phyloP scores from a whole-genome alignment of 2,113 vertebrate genomes.

The Struthio camelus region DNA sequence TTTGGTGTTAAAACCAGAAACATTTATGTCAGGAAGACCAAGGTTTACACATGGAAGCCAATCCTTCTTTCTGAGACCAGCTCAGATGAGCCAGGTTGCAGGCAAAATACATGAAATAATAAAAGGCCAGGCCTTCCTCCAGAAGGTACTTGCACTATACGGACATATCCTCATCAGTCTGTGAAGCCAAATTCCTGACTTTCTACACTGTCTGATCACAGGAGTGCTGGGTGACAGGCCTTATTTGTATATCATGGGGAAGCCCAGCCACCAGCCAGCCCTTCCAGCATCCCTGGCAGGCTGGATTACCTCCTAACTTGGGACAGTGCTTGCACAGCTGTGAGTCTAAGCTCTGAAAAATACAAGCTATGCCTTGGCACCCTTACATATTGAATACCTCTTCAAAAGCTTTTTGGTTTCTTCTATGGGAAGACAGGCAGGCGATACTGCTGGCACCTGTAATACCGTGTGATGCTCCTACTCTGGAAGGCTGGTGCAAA shows the following conservation, averaged over 20 bases:
- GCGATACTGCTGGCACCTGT: not conserved
- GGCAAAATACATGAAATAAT: not conserved
- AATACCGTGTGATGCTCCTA: not conserved
- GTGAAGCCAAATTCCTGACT: not conserved
- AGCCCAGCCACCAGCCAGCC: not conserved
- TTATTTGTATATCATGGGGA: not conserved
- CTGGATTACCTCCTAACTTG: not conserved
- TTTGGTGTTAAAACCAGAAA: not conserved
- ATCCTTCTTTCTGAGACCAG: not conserved
- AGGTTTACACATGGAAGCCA: not conserved
- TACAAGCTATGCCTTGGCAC: not conserved
- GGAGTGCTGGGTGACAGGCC: not conserved
- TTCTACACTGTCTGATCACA: not conserved
- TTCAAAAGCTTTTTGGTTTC: not conserved
- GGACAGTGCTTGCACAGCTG: not conserved
- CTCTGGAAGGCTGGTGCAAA: not conserved
- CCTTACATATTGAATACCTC: not conserved
- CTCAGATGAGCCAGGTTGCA: not conserved
- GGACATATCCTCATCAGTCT: accelerated
- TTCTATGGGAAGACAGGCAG: not conserved
- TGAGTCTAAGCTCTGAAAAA: not conserved
- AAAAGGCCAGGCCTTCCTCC: not conserved
- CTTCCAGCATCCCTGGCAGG: not conserved
- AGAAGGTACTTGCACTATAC: not conserved
- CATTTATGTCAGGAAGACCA: not conserved